Evolutionary conservation across 1,140 invertebrate genomes (phyloP).

Genomic region (Drosophila fuyamai): DNA sequence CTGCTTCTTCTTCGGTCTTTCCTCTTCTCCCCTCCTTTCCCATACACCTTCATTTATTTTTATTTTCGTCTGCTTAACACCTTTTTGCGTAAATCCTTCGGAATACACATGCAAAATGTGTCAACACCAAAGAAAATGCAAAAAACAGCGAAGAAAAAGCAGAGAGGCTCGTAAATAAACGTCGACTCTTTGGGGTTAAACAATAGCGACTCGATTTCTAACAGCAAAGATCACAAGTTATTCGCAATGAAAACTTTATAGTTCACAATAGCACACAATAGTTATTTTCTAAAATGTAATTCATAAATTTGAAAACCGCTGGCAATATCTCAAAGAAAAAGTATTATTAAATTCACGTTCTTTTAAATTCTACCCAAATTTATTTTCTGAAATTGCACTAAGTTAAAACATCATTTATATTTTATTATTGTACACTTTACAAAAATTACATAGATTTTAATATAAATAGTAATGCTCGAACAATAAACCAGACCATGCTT

Average conservation of each 20-base stretch:
- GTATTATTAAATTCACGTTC: too few relatives aligned
- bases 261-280: too few relatives aligned
- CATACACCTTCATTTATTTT: slow-evolving; percentile 2
- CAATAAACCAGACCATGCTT: not conserved
- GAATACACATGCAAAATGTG: slow-evolving; percentile 27
- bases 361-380: too few relatives aligned
- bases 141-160: not conserved
- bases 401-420: too few relatives aligned
- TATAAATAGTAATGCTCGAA: not conserved
- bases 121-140: slow-evolving; percentile 12
- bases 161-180: not conserved
- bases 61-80: slow-evolving; percentile 28
- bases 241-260: too few relatives aligned
- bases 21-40: not conserved
- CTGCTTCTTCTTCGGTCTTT: not conserved
- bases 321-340: too few relatives aligned
- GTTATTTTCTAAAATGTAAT: too few relatives aligned
- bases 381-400: too few relatives aligned
- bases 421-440: too few relatives aligned
- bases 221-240: too few relatives aligned
- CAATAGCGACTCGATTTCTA: not conserved
- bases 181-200: not conserved
- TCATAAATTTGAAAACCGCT: too few relatives aligned
- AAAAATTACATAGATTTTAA: too few relatives aligned
- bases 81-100: slow-evolving; percentile 38